Conservation (phyloP, 2,113 vertebrate species). For the Ailuropoda melanoleuca region DNA sequence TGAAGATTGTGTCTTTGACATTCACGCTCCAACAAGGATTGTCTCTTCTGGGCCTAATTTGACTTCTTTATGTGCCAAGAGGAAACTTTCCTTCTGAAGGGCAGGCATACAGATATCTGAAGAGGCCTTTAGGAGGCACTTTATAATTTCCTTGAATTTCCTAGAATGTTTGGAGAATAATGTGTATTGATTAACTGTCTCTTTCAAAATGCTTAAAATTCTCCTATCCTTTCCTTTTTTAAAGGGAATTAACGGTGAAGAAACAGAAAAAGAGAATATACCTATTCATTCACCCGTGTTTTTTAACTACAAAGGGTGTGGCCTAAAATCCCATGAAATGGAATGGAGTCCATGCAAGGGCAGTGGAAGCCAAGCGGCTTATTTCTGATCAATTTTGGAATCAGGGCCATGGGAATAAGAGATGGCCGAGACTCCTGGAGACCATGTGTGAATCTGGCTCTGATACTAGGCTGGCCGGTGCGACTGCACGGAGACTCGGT, state of each 20-base stretch:
- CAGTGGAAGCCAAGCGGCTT: not conserved
- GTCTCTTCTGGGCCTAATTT: constrained; percentile 80
- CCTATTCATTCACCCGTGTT: not conserved
- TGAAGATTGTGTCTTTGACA: constrained; percentile 76
- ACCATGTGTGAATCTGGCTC: not conserved
- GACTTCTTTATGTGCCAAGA: constrained; percentile 82
- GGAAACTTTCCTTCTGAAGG: constrained; percentile 80
- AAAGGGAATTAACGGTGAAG: constrained; percentile 65
- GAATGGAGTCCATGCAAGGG: not conserved
- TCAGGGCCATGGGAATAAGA: not conserved
- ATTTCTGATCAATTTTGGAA: not conserved
- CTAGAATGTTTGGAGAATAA: constrained; percentile 79
- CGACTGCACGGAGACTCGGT: not conserved
- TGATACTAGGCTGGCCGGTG: not conserved
- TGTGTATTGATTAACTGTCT: constrained; percentile 79
- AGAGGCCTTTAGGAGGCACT: constrained; percentile 78
- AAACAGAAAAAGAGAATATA: not conserved
- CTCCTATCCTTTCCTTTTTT: constrained; percentile 50
- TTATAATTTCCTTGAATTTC: constrained; percentile 80
- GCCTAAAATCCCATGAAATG: not conserved
- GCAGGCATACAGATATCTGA: constrained; percentile 78
- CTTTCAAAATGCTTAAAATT: constrained; percentile 74
- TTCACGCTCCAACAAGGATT: constrained; percentile 73
- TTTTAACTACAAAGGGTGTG: not conserved
- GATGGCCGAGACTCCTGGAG: not conserved